Evolutionary conservation across 2,797 vertebrate species (phyloP).

Genomic region (Picus viridis): DNA sequence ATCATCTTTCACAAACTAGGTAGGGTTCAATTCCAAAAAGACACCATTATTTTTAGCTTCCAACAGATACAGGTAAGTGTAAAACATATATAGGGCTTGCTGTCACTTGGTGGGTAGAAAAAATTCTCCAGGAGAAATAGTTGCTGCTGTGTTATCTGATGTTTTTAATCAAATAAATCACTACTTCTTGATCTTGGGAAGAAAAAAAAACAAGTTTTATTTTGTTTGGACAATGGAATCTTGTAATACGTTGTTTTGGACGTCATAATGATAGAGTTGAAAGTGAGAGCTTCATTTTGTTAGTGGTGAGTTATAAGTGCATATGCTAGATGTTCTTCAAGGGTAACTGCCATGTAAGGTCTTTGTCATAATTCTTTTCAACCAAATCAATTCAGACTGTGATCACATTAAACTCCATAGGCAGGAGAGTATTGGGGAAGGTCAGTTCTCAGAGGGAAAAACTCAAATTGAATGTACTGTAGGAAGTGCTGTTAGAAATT

Average conservation of each 20-base stretch:
- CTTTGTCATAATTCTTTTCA: background rate
- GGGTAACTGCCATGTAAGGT: background rate
- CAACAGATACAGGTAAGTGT: slow-evolving; percentile 14
- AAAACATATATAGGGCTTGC: slow-evolving; percentile 18
- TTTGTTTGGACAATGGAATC: background rate
- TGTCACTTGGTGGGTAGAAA: slow-evolving; percentile 4
- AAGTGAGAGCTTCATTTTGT: background rate
- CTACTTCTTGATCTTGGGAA: background rate
- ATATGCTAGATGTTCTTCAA: background rate
- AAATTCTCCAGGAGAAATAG: background rate
- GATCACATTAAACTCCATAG: background rate
- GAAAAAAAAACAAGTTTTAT: background rate
- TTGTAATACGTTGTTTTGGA: background rate
- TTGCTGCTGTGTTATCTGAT: background rate
- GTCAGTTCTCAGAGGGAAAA: background rate
- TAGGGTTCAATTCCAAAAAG: slow-evolving; percentile 49
- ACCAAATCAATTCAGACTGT: background rate
- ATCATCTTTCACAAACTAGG: background rate
- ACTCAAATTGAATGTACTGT: background rate
- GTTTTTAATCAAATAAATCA: background rate
- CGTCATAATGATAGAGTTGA: background rate
- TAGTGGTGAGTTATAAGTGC: background rate
- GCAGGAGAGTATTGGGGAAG: background rate
- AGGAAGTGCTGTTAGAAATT: background rate
- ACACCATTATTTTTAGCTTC: slow-evolving; percentile 57